phyloP scores from a whole-genome alignment of 2,888 invertebrate genomes.

The Heteropelma amictum region DNA sequence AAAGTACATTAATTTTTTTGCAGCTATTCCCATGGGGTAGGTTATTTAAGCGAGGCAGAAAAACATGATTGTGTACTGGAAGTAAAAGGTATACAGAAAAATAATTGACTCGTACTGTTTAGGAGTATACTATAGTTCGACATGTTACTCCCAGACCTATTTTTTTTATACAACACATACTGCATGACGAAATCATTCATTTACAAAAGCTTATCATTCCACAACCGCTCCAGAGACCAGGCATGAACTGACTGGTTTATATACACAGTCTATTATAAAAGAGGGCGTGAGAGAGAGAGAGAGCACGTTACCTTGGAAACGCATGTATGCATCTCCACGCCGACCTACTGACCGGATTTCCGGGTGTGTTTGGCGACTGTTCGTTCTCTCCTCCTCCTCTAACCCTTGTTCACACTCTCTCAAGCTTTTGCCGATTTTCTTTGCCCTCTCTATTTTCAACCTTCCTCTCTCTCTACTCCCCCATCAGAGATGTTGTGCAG shows the following conservation, averaged over 20 bases:
- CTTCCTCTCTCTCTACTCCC: too few relatives aligned
- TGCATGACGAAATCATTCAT: constrained; percentile 30
- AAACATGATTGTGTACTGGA: not conserved
- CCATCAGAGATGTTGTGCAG: too few relatives aligned
- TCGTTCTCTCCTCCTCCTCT: constrained; percentile 1
- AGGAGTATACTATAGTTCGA: not conserved
- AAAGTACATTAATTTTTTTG: not conserved
- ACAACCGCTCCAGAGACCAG: constrained; percentile 37
- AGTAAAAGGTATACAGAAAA: not conserved
- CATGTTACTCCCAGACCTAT: not conserved
- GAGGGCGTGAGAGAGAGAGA: not conserved
- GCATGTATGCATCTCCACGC: constrained; percentile 65
- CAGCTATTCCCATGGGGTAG: not conserved
- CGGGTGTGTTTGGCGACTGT: constrained; percentile 53
- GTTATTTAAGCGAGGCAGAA: not conserved
- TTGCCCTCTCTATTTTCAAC: not conserved
- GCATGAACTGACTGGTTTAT: constrained; percentile 27
- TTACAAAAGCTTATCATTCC: constrained; percentile 33
- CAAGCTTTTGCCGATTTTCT: not conserved
- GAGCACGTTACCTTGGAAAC: constrained; percentile 62
- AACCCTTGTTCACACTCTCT: not conserved
- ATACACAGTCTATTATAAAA: constrained; percentile 7
- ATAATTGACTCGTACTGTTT: not conserved
- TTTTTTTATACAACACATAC: not conserved
- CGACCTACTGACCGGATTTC: constrained; percentile 72